These are phyloP conservation scores for Eidolon helvum DNA, from an alignment of 2,113 vertebrate species.

Conservation along the genomic window DNA sequence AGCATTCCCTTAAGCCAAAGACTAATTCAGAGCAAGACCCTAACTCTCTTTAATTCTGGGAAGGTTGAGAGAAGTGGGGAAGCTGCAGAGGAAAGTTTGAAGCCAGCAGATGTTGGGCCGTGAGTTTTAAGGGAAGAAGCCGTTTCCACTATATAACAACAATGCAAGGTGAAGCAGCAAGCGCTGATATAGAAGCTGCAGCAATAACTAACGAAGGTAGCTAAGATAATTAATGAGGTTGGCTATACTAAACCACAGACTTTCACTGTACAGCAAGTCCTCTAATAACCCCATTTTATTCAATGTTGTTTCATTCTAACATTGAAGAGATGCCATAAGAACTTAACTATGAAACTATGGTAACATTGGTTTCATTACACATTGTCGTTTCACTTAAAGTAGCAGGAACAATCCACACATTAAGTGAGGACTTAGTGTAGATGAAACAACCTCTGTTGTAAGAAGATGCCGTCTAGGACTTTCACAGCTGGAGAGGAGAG, in stretches of 20 bases:
- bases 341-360: neutral
- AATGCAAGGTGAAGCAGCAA: neutral
- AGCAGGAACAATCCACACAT: neutral
- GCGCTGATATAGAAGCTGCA: neutral
- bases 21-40: neutral
- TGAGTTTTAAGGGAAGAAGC: neutral
- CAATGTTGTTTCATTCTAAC: neutral
- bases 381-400: no score
- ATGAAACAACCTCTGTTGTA: neutral
- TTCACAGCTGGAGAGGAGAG: neutral
- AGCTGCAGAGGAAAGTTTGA: neutral
- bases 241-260: neutral
- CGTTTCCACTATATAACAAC: neutral
- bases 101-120: neutral
- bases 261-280: neutral
- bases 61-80: neutral
- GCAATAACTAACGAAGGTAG: neutral
- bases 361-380: neutral
- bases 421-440: neutral
- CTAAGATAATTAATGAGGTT: neutral
- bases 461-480: neutral
- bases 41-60: neutral
- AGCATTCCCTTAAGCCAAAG: neutral
- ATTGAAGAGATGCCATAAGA: neutral
- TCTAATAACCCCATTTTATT: neutral